Evolutionary conservation across 2,113 vertebrate species (phyloP).

Genomic region (Mustelus asterias): DNA sequence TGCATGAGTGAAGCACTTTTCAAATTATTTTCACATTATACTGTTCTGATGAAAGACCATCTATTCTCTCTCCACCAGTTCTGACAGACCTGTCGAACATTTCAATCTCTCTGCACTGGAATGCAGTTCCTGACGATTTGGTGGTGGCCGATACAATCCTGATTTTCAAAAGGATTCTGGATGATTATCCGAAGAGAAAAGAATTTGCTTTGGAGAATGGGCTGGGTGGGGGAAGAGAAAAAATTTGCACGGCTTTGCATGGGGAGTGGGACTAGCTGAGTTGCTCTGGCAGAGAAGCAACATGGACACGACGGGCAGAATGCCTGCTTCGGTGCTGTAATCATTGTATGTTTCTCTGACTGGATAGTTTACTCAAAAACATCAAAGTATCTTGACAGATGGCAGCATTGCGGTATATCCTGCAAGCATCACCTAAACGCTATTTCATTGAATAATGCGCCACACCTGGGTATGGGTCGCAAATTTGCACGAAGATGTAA

Average conservation of each 20-base stretch:
- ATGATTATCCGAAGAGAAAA: background rate
- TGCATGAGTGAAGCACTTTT: no score
- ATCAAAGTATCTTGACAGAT: background rate
- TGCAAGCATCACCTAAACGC: background rate
- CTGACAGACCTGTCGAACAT: no score
- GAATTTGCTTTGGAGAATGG: background rate
- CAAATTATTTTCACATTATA: no score
- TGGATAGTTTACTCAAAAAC: background rate
- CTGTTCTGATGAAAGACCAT: no score
- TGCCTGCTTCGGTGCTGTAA: no score
- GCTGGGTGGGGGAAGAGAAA: no score
- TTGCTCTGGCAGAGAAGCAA: background rate
- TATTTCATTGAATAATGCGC: background rate
- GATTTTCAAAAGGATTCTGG: no score
- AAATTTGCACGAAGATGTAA: background rate
- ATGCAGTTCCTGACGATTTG: no score
- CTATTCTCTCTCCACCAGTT: no score
- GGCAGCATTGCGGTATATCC: background rate
- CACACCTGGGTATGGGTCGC: background rate
- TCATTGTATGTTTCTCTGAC: background rate
- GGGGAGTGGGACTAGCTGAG: background rate
- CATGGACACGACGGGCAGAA: background rate
- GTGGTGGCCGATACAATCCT: no score
- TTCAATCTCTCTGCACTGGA: no score
- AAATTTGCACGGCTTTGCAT: background rate